Base-by-base conservation (phyloP, 2,113 vertebrate genomes). In the Peromyscus leucopus region DNA sequence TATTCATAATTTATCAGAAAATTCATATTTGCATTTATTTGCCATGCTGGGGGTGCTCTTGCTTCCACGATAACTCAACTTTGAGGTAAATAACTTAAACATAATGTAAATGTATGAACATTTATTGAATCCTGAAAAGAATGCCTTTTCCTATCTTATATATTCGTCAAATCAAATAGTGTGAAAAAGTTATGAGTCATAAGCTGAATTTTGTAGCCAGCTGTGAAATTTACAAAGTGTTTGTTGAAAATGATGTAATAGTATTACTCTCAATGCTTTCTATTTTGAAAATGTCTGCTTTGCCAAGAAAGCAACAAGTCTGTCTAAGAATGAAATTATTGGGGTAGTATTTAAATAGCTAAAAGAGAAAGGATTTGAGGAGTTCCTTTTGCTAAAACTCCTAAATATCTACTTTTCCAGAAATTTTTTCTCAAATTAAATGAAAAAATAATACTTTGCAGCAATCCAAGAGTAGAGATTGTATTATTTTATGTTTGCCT, bases 211-310 rank as follows among this genome's bases (percentile, higher is more conserved):
- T 78, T 87, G 21, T 91, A 74, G 13, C 31, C 80, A 86, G 19
- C 3, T 87, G 55, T 75, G n/a, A 97, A 96, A 95, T 8, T 16
- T 89, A 39, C 46, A 93, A 51, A 91, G n/a, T 21, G n/a, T 65
- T 63, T 91, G 46, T 46, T 97, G 15, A 76, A 95, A 98, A 63
- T 51, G 19, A 94, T 87, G 9, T 71, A 96, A 90, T 39, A 74
- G 2, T 1, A 39, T 86, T 82, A 80, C 48, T 93, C 24, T 31
- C 0, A 87, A 33, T 94, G 0, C 67, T 74, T 91, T 95, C 92
- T 96, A 97, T 13, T 28, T n/a, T 89, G 91, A 96, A 90, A 21
- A 63, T 13, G 33, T 91, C 83, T 84, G 10, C 11, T 97, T 97
- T 95, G 0, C 8, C 26, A 92, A 89, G 7, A 0, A 92, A 91